Base-by-base conservation (phyloP, 2,888 invertebrate species). In the Tiphia femorata region DNA sequence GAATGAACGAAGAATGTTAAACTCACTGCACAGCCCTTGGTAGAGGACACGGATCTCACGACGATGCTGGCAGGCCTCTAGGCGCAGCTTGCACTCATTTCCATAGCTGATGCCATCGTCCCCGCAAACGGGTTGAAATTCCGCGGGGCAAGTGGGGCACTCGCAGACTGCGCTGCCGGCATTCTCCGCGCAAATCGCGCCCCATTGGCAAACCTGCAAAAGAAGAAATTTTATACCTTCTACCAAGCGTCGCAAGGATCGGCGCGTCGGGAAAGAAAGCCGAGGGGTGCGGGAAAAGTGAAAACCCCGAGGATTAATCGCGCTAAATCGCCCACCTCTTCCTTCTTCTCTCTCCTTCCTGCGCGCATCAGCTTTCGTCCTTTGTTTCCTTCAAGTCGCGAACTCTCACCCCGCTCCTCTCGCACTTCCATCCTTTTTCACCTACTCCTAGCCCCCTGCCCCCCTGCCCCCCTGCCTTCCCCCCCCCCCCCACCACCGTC, bases 1-100 rank as follows among this genome's bases (percentile, higher is more conserved):
- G n/a, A n/a, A n/a, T n/a, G n/a, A n/a, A n/a, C n/a, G n/a, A n/a
- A n/a, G n/a, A n/a, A n/a, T n/a, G n/a, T n/a, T n/a, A n/a, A n/a
- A 90, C 93, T 91, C 86, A 93, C 95, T 93, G 87, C 95, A 96
- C 58, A 92, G 90, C 69, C 95, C 95, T 69, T 90, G 88, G 84
- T 95, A 94, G 23, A 92, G 87, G 50, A 94, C 90, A 64, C 87
- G 87, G 70, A 95, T 92, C 79, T 91, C 89, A 17, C 90, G 87
- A 47, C 90, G 87, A 73, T 91, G 90, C 59, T 91, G 88, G 83
- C 95, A 95, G 12, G 92, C 91, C 80, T 94, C 92, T 53, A 91
- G 86, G 78, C 91, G 89, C 70, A 95, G 88, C 83, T 92, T 92
- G 85, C 94, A 95, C 73, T 92, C 89, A 86, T 94, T 94, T 64